Evolutionary conservation across 2,888 invertebrate genomes (phyloP), one percentile per base, ranked within the genome.

Genomic region (Saturnia pavonia): DNA sequence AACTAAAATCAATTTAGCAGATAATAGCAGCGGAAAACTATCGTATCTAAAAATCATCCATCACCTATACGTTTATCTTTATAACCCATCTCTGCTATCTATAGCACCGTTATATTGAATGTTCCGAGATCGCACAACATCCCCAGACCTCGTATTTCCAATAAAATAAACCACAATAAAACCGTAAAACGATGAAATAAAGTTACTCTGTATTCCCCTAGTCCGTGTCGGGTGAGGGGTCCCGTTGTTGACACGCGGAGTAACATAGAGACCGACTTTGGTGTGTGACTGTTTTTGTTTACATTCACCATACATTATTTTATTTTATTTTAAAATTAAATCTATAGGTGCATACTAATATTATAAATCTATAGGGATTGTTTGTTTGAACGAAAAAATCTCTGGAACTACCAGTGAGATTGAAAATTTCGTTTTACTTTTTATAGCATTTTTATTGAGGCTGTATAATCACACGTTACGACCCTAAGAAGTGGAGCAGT

Each of bases 91-190:
- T 67, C 54, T 66, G 66, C 67, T 70, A 70, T 70, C 54, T 43
- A 66, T 19, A 43, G 54, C 2, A 40, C 65, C 66, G 70, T 70
- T 43, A 70, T 67, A 66, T 54, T 25, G 51, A 42, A 66, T 51
- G 66, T 67, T 27, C 40, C 42, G 54, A 65, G 65, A 65, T 40
- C 34, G 42, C 65, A 51, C 70, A 66, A 40, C 42, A 27, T 54
- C 70, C 70, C 70, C 22, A 51, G 40, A 66, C 69, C 66, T 51
- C 48, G 69, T 40, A 66, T 70, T 25, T 66, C 66, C 71, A 75
- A 75, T 76, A 75, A 77, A 76, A 75, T 75, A 73, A 74, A 75
- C 73, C 71, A 70, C 66, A 67, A 63, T 72, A 73, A 73, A 70
- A 66, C 74, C 71, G 70, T 70, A 71, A 73, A 75, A 72, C 72